A percentile compares a stretch with the other conserved stretches of the same genome.
phyloP scores from a whole-genome alignment of 2,797 vertebrate species.

The Lates japonicus region DNA sequence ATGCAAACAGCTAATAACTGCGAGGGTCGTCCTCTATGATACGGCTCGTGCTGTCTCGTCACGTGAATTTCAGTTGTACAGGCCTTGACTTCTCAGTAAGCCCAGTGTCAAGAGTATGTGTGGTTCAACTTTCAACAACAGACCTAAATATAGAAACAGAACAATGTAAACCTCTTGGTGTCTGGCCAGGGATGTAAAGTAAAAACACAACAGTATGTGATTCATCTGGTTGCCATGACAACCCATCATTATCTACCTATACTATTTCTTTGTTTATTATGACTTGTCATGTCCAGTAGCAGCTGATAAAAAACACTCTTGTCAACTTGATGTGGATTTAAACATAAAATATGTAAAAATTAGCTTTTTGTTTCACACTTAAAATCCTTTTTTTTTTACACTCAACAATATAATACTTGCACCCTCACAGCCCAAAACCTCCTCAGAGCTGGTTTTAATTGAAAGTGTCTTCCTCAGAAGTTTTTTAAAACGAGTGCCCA shows the following conservation, averaged over 20 bases:
- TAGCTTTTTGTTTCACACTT: background rate
- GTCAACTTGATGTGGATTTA: background rate
- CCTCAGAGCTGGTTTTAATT: conserved; percentile 50
- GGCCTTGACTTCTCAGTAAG: conserved; percentile 25
- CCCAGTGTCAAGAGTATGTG: conserved; percentile 13
- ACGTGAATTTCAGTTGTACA: conserved; percentile 38
- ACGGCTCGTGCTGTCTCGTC: conserved; percentile 29
- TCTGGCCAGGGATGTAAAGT: background rate
- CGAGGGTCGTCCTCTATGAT: conserved; percentile 1
- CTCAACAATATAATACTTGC: background rate
- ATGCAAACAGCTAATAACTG: conserved; percentile 41
- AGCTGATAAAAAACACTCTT: conserved; percentile 6
- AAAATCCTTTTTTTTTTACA: background rate
- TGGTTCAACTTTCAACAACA: conserved; percentile 17
- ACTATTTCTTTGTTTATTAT: background rate
- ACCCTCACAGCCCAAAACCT: background rate
- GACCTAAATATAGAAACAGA: conserved; percentile 36
- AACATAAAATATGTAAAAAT: background rate
- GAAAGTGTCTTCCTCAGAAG: conserved; percentile 36
- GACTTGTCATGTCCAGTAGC: conserved; percentile 1
- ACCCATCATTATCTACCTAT: background rate
- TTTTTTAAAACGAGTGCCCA: conserved; percentile 32
- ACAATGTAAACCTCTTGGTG: conserved; percentile 20
- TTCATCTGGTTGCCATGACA: conserved; percentile 27
- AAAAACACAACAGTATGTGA: background rate